Conservation (phyloP, 2,888 invertebrate species). For the Drosophila imparisetae region DNA sequence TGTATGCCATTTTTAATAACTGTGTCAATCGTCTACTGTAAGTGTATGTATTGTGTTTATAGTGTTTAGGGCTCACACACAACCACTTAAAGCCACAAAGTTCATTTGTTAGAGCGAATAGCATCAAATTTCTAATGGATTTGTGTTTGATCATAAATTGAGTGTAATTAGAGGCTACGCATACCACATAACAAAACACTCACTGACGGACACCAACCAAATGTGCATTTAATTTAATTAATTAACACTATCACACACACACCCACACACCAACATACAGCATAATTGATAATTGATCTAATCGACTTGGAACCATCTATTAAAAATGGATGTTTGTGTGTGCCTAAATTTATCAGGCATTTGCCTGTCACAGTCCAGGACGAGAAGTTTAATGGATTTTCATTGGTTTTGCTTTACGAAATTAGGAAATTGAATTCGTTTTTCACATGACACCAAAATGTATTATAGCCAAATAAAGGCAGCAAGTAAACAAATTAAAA, state of each 20-base stretch:
- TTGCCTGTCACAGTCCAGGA: neutral
- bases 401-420: neutral
- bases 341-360: slow-evolving; percentile 54
- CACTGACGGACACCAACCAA: neutral
- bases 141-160: slow-evolving; percentile 32
- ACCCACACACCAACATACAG: neutral
- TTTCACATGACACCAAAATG: neutral
- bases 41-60: neutral
- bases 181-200: slow-evolving; percentile 18
- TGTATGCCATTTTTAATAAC: slow-evolving; percentile 68
- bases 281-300: slow-evolving; percentile 62
- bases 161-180: slow-evolving; percentile 58
- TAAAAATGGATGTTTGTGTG: slow-evolving; percentile 49
- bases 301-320: slow-evolving; percentile 61
- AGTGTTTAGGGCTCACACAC: neutral
- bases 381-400: neutral
- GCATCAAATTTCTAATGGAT: slow-evolving; percentile 16
- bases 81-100: slow-evolving; percentile 24
- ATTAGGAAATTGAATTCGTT: neutral
- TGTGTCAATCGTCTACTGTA: slow-evolving; percentile 57
- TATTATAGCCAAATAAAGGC: too few species aligned
- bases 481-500: neutral
- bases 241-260: slow-evolving; percentile 49
- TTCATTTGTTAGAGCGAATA: slow-evolving; percentile 28
- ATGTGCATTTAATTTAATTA: slow-evolving; percentile 63